Conservation (phyloP, 1,140 invertebrate species). For the Cecropterus lyciades region DNA sequence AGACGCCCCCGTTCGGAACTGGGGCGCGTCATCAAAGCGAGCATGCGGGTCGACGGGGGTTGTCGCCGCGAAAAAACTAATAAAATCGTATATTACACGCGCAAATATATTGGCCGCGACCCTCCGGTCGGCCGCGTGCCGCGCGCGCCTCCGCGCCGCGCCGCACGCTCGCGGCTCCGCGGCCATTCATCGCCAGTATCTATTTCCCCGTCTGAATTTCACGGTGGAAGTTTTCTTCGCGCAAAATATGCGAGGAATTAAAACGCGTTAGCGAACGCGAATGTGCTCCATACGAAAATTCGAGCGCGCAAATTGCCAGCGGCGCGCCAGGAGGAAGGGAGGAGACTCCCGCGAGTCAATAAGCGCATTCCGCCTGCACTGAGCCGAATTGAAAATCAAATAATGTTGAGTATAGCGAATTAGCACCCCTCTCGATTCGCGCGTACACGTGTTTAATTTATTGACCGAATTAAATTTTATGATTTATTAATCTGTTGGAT, state of each 20-base stretch:
- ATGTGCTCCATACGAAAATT: conserved; percentile 28
- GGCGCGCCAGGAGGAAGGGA: conserved; percentile 11
- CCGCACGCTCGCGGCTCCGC: conserved; percentile 9
- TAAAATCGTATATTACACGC: conserved; percentile 73
- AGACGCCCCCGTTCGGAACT: conserved; percentile 34
- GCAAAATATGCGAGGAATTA: conserved; percentile 33
- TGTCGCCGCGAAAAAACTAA: conserved; percentile 78
- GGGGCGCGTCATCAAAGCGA: conserved; percentile 59
- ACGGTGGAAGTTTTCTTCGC: conserved; percentile 31
- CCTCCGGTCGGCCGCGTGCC: conserved; percentile 6
- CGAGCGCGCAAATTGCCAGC: conserved; percentile 16
- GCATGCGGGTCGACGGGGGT: conserved; percentile 54
- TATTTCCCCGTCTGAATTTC: conserved; percentile 31
- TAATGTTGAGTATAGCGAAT: conserved; percentile 76
- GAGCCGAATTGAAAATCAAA: conserved; percentile 79
- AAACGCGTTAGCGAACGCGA: conserved; percentile 27
- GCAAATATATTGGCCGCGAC: conserved; percentile 32
- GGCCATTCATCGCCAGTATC: conserved; percentile 24
- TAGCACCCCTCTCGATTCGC: conserved; percentile 38
- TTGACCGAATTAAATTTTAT: conserved; percentile 31
- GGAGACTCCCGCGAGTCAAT: conserved; percentile 53
- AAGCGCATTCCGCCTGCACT: conserved; percentile 65
- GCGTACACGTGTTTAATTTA: conserved; percentile 33
- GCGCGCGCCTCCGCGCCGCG: background rate
- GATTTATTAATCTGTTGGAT: conserved; percentile 22